Conservation (phyloP, 1,140 invertebrate genomes). For the Drosophila aff. region DNA sequence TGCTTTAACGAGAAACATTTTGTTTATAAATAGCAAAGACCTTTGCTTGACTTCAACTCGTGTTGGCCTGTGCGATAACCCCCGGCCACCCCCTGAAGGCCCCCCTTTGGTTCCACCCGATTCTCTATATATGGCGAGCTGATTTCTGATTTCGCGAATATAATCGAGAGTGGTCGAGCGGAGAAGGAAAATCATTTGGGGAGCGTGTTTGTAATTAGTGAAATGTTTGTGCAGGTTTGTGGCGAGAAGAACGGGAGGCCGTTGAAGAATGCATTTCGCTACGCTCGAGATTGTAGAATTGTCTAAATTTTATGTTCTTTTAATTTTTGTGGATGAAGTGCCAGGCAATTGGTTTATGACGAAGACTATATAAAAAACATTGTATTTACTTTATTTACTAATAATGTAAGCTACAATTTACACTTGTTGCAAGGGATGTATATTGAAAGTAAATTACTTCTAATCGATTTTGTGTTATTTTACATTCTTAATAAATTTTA, state of each 20-base stretch:
- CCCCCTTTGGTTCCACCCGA: background rate
- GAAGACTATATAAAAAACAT: background rate
- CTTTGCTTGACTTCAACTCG: conserved; percentile 61
- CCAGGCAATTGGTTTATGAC: background rate
- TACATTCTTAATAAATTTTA: too few species aligned
- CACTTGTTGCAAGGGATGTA: background rate
- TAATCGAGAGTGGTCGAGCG: conserved; percentile 24
- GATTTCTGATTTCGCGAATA: conserved; percentile 45
- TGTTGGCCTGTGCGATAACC: conserved; percentile 59
- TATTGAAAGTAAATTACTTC: background rate
- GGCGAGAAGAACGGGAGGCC: background rate
- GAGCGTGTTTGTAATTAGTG: conserved; percentile 56
- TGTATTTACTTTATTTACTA: background rate
- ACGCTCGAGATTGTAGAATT: conserved; percentile 6
- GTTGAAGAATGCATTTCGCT: conserved; percentile 19
- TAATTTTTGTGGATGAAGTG: background rate
- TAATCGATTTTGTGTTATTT: too few species aligned
- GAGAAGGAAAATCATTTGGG: conserved; percentile 31
- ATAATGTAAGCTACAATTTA: background rate
- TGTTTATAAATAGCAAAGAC: conserved; percentile 69
- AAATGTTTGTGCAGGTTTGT: conserved; percentile 55
- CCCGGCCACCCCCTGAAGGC: conserved; percentile 3
- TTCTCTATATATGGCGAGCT: conserved; percentile 34
- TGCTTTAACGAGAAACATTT: conserved; percentile 31
- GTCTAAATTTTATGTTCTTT: conserved; percentile 19